These are phyloP conservation scores for Saxidomus purpurata DNA, from an alignment of 1,140 invertebrate genomes.

Conservation along the genomic window DNA sequence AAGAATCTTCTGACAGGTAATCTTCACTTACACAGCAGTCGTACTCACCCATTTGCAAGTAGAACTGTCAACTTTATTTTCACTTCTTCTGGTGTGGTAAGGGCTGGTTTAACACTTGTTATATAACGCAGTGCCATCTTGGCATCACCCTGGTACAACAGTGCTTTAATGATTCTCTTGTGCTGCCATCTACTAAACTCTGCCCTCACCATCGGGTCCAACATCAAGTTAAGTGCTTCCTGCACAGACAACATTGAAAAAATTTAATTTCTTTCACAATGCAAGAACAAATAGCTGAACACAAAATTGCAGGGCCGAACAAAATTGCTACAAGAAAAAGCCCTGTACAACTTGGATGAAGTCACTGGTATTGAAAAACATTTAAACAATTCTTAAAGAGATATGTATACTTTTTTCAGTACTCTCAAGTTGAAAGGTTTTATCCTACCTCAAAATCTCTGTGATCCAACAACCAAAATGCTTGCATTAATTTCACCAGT, in stretches of 20 bases:
- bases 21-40: too few relatives aligned
- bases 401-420: too few relatives aligned
- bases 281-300: too few relatives aligned
- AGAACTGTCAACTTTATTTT: conserved; percentile 87
- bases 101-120: conserved; percentile 84
- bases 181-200: conserved; percentile 89
- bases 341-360: too few relatives aligned
- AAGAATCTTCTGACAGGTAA: too few relatives aligned
- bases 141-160: conserved; percentile 88
- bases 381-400: too few relatives aligned
- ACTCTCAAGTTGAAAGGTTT: too few relatives aligned
- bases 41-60: conserved; percentile 88
- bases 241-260: too few relatives aligned
- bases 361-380: too few relatives aligned
- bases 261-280: too few relatives aligned
- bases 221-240: conserved; percentile 85
- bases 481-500: conserved; percentile 92
- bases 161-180: conserved; percentile 87
- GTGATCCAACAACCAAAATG: conserved; percentile 95
- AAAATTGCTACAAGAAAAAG: too few relatives aligned
- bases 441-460: conserved; percentile 90
- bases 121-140: conserved; percentile 88
- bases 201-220: conserved; percentile 86
- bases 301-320: too few relatives aligned
- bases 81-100: conserved; percentile 88